Conservation (phyloP, 2,113 vertebrate genomes). For the Tursiops truncatus region DNA sequence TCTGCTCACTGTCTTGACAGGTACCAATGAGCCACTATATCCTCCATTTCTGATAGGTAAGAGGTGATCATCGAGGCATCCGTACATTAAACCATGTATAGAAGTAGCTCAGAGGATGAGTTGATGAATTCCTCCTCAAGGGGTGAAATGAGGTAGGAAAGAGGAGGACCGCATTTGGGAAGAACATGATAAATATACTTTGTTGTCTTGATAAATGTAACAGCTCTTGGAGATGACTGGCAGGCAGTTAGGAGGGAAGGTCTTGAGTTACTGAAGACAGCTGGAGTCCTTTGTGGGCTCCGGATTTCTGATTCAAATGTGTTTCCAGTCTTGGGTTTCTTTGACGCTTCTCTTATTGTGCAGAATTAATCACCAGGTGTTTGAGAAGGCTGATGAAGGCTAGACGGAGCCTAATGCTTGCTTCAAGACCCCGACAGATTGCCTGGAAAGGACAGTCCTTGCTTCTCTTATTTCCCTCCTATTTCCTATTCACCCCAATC, state of each 20-base stretch:
- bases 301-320: conserved; percentile 7
- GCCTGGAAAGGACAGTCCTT: background rate
- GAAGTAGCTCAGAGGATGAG: background rate
- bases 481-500: background rate
- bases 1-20: background rate
- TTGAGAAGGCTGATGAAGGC: conserved; percentile 37
- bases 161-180: background rate
- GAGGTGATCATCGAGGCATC: background rate
- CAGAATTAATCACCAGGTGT: conserved; percentile 52
- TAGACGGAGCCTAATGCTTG: background rate
- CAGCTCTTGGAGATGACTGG: background rate
- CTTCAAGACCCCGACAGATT: background rate
- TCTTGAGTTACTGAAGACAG: conserved; percentile 17
- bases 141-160: background rate
- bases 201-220: background rate
- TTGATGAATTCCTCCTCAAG: background rate
- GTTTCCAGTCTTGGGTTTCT: background rate
- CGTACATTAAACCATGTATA: background rate
- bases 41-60: background rate
- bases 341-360: conserved; percentile 40
- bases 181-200: conserved; percentile 2
- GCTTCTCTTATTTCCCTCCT: background rate
- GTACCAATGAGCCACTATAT: background rate
- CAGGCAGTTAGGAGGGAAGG: background rate
- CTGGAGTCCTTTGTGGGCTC: conserved; percentile 12